phyloP scores from a whole-genome alignment of 2,797 vertebrate genomes.

The Lemur catta region DNA sequence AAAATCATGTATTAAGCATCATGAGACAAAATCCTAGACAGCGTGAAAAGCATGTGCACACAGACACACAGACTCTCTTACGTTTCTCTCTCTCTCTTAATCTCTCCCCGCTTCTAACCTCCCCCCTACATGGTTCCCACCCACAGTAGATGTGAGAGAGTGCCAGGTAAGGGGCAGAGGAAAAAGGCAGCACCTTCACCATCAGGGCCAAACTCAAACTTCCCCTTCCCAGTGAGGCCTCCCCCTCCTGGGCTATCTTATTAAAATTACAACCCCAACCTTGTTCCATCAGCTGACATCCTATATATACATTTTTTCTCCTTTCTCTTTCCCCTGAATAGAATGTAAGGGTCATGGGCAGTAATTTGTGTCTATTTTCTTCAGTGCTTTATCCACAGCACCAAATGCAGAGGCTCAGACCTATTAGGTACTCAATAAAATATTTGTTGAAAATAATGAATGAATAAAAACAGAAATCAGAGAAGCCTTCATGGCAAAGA shows the following conservation, averaged over 20 bases:
- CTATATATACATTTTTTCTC: accelerated
- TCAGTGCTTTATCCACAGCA: neutral
- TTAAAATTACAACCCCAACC: neutral
- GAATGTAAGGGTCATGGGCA: neutral
- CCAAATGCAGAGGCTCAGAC: neutral
- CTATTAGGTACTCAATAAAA: neutral
- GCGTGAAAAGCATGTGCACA: neutral
- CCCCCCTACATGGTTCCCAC: neutral
- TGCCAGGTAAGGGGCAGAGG: neutral
- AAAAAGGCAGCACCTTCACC: neutral
- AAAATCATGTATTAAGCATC: neutral
- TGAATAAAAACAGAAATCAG: neutral
- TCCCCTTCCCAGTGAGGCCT: neutral
- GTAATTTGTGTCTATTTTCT: neutral
- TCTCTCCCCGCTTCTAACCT: no score
- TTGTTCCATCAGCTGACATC: neutral
- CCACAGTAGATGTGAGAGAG: neutral
- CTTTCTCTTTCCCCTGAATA: neutral
- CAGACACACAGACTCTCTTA: accelerated
- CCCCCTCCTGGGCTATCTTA: neutral
- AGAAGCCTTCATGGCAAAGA: neutral
- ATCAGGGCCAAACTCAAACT: neutral
- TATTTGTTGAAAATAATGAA: neutral
- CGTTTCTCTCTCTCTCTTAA: neutral
- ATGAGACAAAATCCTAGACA: neutral